Evolutionary conservation across 2,888 invertebrate genomes (phyloP), one percentile per base, ranked within the genome.

Genomic region (Lissocephala sabroskyi): DNA sequence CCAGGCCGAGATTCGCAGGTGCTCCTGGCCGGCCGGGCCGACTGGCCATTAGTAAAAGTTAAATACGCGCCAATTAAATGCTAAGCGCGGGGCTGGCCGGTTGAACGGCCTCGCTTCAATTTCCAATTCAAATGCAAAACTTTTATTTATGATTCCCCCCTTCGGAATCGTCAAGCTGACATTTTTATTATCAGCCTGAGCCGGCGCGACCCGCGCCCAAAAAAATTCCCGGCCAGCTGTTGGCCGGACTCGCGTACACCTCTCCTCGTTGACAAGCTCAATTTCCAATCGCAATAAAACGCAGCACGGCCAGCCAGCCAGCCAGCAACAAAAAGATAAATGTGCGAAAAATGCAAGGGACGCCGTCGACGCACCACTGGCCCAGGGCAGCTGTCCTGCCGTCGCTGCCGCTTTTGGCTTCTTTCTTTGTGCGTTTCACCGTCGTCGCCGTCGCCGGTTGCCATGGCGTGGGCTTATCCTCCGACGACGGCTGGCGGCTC

Each of bases 141-240:
- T 66, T 59, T 77, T 79, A 80, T 81, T 79, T 79, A 80, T 78
- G 79, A 79, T 79, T n/a, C n/a, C n/a, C n/a, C n/a, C 74, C 64
- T 63, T 55, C 70, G 52, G 44, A 65, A 57, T 65, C 64, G 67
- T 63, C 78, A 64, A 61, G 59, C 66, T 80, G 79, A 79, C 82
- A 65, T 81, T 80, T 81, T 81, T 80, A 82, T 82, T 82, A 79
- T 80, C 76, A 35, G 39, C 46, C 42, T 44, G 48, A 40, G 30
- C 41, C 18, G 48, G 52, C 45, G 55, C 59, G 65, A n/a, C 65
- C 59, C 64, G 67, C 57, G 66, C 65, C 66, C 59, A 75, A 76
- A 66, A 60, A 66, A 59, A 45, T 39, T 49, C 42, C 48, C 17
- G 32, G 49, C 63, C 73, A 76, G 62, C 79, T 73, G 76, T 58